Percentiles rank a stretch among this genome's conserved stretches.
Conservation (phyloP, 53 echinoderm and acorn worm species). For the Patiria pectinifera region DNA sequence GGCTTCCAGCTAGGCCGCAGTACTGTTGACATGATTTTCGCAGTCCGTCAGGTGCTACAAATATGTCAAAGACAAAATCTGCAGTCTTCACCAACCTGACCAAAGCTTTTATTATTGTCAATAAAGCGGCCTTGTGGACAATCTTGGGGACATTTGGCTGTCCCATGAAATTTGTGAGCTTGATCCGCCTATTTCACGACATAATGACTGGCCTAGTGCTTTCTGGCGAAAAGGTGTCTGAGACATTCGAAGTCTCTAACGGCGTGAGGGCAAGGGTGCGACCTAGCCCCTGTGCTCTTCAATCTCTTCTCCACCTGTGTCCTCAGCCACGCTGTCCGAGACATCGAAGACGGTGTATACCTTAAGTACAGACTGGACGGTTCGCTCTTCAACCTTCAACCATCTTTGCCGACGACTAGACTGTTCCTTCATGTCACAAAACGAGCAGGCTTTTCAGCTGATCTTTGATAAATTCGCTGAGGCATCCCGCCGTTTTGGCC, state of each 20-base stretch:
- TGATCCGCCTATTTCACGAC: slow-evolving; percentile 24
- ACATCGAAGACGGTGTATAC: not conserved
- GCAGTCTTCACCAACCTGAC: not conserved
- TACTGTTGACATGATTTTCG: slow-evolving; percentile 14
- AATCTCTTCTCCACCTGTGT: slow-evolving; percentile 13
- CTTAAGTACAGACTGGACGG: slow-evolving; percentile 12
- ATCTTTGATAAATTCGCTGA: slow-evolving; percentile 19
- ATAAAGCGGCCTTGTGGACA: slow-evolving; percentile 5
- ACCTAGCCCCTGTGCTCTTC: slow-evolving; percentile 39
- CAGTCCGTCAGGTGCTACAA: not conserved
- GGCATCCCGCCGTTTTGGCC: slow-evolving; percentile 5
- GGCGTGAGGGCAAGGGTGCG: slow-evolving; percentile 58
- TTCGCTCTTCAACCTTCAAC: slow-evolving; percentile 6
- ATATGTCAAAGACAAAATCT: not conserved
- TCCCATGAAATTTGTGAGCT: slow-evolving; percentile 33
- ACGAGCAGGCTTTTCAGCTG: not conserved
- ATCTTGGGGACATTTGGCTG: not conserved
- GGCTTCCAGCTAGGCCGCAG: slow-evolving; percentile 4
- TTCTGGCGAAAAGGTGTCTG: not conserved
- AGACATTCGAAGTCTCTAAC: slow-evolving; percentile 37
- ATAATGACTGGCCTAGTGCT: not conserved
- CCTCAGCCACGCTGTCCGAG: slow-evolving; percentile 18
- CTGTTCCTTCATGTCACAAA: slow-evolving; percentile 4
- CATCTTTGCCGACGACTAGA: not conserved
- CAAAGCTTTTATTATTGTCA: slow-evolving; percentile 6